phyloP scores from a whole-genome alignment of 2,888 invertebrate genomes.

The Thymelicus lineola region DNA sequence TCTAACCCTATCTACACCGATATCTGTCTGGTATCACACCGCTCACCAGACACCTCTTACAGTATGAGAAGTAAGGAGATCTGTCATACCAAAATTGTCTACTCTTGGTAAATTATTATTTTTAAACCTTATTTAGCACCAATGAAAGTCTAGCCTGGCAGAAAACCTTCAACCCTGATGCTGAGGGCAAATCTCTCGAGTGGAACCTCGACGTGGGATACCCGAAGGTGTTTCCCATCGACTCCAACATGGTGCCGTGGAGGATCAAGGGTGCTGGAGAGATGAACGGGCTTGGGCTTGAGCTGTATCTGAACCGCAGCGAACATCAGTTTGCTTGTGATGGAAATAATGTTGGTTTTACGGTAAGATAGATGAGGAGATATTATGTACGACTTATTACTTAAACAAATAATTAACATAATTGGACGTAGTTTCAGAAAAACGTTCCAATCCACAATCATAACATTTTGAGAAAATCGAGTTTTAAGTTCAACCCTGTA shows the following conservation, averaged over 20 bases:
- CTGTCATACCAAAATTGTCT: no score
- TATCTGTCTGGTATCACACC: no score
- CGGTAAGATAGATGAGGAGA: slow-evolving; percentile 58
- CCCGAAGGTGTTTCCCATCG: slow-evolving; percentile 68
- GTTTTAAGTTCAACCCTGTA: no score
- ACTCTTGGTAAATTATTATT: neutral
- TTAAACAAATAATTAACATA: no score
- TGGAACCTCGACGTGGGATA: slow-evolving; percentile 75
- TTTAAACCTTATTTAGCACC: slow-evolving; percentile 54
- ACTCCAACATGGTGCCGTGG: slow-evolving; percentile 60
- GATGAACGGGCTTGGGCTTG: slow-evolving; percentile 70
- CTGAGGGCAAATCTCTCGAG: slow-evolving; percentile 50
- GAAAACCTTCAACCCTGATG: slow-evolving; percentile 56
- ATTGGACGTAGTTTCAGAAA: no score
- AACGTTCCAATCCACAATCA: no score
- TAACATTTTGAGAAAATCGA: no score
- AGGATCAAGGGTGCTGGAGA: slow-evolving; percentile 76
- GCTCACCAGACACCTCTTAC: no score
- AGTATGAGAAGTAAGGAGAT: no score
- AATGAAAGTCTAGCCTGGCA: slow-evolving; percentile 71
- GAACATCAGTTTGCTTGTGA: slow-evolving; percentile 76
- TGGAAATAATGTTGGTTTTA: slow-evolving; percentile 75
- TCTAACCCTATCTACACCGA: no score
- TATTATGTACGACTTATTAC: no score
- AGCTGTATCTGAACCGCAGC: slow-evolving; percentile 71